Percentiles rank a stretch among this genome's conserved stretches.
Evolutionary conservation across 2,888 invertebrate genomes (phyloP).

Genomic region (Aporophyla lueneburgensis): DNA sequence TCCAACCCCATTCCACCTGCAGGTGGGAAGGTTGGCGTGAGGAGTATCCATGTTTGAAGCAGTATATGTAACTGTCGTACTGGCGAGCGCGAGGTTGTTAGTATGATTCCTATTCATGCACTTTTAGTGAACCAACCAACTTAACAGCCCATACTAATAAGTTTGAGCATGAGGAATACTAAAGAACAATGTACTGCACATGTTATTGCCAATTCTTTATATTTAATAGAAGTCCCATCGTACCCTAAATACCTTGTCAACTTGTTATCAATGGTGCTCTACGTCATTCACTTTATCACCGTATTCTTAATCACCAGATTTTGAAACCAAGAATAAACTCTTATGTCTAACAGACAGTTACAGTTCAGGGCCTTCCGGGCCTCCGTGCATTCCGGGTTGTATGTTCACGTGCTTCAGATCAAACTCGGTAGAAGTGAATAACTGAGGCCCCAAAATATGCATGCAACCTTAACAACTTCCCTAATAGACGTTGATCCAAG

Average conservation of each 20-base stretch:
- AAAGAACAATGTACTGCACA: not conserved
- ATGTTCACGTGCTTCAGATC: not conserved
- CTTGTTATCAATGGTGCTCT: not conserved
- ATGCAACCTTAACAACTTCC: not conserved
- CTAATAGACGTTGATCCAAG: not conserved
- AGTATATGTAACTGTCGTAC: not conserved
- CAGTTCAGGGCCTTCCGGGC: not conserved
- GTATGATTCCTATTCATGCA: not conserved
- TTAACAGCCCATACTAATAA: not conserved
- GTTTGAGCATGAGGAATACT: not conserved
- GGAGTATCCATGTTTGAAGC: not conserved
- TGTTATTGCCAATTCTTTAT: not conserved
- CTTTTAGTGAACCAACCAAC: not conserved
- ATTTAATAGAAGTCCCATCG: not conserved
- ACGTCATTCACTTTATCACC: not conserved
- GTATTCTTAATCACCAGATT: not conserved
- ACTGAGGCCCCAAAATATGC: not conserved
- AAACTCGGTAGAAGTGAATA: not conserved
- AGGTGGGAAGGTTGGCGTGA: not conserved
- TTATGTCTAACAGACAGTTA: not conserved
- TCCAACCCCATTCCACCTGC: slow-evolving; percentile 96
- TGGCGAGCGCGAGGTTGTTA: too few relatives aligned
- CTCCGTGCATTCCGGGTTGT: not conserved
- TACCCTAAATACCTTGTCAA: too few relatives aligned
- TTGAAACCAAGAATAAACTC: not conserved